Conservation (phyloP, 2,797 vertebrate species). For the Arnoldichthys spilopterus region DNA sequence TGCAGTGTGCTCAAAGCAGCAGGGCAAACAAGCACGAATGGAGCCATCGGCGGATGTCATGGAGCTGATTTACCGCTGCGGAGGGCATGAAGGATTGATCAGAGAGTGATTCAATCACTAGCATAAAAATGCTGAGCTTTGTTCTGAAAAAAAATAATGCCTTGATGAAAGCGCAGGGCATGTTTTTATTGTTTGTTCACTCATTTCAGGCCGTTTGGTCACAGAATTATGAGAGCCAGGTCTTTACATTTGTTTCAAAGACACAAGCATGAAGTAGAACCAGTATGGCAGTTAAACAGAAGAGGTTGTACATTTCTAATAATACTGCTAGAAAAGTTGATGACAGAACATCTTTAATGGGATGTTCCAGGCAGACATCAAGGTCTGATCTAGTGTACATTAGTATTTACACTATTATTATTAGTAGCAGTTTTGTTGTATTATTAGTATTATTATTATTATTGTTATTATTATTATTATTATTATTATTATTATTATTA, state of each 20-base stretch:
- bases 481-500: no score
- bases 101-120: constrained; percentile 37
- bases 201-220: constrained; percentile 42
- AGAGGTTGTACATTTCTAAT: background rate
- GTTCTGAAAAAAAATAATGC: constrained; percentile 16
- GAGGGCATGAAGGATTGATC: constrained; percentile 42
- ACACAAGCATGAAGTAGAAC: constrained; percentile 9
- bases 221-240: constrained; percentile 16
- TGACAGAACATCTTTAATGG: constrained; percentile 9
- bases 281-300: background rate
- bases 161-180: constrained; percentile 24
- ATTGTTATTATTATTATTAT: no score
- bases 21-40: constrained; percentile 52
- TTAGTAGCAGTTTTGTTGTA: no score
- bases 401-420: background rate
- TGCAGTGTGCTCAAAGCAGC: constrained; percentile 41
- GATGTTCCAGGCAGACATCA: background rate
- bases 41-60: constrained; percentile 49
- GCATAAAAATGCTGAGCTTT: constrained; percentile 34
- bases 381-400: background rate
- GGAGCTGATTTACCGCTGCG: constrained; percentile 43
- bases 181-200: constrained; percentile 31
- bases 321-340: background rate
- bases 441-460: no score
- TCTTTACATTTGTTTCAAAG: constrained; percentile 31